Evolutionary conservation across 35 echinoderm and acorn worm species (phyloP), one percentile per base, ranked within the genome.

Genomic region (Eucidaris tribuloides): DNA sequence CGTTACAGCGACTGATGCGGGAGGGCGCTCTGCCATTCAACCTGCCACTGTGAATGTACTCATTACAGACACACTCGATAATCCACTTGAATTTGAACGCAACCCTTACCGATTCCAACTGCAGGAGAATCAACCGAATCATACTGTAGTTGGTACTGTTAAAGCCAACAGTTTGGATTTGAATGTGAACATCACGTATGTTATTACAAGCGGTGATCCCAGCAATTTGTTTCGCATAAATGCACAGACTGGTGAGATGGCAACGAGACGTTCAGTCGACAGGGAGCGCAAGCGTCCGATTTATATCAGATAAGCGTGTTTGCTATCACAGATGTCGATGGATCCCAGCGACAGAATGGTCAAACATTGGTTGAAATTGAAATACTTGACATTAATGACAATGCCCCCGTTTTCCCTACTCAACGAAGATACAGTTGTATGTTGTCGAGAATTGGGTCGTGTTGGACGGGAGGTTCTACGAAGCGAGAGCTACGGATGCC

Each of bases 381-480:
- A 9, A 59, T 99, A 14, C 57, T 85, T 20, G 96, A 99, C 80
- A 83, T 93, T n/a, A 99, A 99, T 76, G 96, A 99, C 38, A 99
- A 99, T 64, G 50, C 82, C 25, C 96, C 96, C n/a, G 7, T 46
- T 15, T 99, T 99, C 62, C 27, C 60, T 1, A 1, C 38, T 36
- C 30, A n/a, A 35, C 6, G 44, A 41, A n/a, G 86, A 79, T 39
- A n/a, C 85, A 83, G 1, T 66, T 77, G 15, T 58, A 99, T 84
- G 90, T 99, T 14, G 96, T 99, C 7, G 96, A 90, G 80, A 93
- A 93, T 43, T 99, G 96, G 96, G 80, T 83, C n/a, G n/a, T 13
- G 38, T 99, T 20, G 96, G 96, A 37, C 61, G 78, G 28, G 41
- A 90, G n/a, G 24, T 79, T 99, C 39, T 99, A 93, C 56, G 72